Evolutionary conservation across 2,797 vertebrate species (phyloP), one percentile per base, ranked within the genome.

Genomic region (Spheniscus humboldti): DNA sequence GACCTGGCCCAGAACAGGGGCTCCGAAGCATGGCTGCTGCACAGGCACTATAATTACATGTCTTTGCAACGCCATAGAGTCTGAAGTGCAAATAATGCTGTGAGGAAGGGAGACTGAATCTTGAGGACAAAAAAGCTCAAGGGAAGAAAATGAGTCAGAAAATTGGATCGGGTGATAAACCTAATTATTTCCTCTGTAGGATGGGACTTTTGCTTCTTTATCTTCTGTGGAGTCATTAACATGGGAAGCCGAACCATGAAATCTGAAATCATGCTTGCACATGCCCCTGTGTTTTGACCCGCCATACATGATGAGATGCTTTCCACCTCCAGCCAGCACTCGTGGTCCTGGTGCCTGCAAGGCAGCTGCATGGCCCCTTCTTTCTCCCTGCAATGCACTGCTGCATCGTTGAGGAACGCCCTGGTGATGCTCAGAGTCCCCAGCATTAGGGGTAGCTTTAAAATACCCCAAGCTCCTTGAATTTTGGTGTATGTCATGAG

Each of bases 121-220:
- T 60, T n/a, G 16, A 41, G 66, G 66, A 37, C 72, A 68, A 39
- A 63, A 90, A 90, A 56, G 31, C 76, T 83, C 53, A 33, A 33
- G 60, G 64, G 71, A 93, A 69, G 72, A 82, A 90, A 95, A 66
- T 0, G 24, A 92, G 62, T 63, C 55, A 62, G 77, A 87, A 96
- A 87, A 92, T 68, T 33, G 64, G 85, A 78, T 84, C 0, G 15
- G 2, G 6, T 45, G 48, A 73, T 86, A 66, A 64, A 81, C 25
- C n/a, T 84, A 57, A 91, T 93, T 47, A 79, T 92, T 96, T 91
- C 31, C 41, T 96, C 47, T 25, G 23, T 71, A 81, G 87, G 66
- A 75, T 75, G 60, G 31, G 37, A 35, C 60, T 91, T 59, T 45
- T 73, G 16, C 64, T 53, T 50, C 82, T 63, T 95, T 63, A 22